Base-by-base conservation (phyloP, 2,888 invertebrate species). In the Hydrotaea diabolus region DNA sequence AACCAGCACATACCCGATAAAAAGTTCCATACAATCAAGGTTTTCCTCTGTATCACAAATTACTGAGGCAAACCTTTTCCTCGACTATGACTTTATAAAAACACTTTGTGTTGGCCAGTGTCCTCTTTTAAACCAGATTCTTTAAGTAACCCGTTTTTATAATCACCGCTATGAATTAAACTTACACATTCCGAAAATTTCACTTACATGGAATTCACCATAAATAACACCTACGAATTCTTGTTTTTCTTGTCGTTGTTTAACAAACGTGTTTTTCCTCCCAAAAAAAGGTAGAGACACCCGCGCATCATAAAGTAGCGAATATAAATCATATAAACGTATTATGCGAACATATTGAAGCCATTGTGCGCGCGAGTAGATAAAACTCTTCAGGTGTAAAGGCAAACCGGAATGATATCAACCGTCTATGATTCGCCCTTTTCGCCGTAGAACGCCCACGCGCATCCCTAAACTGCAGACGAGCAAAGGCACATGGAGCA, bases 311-410 rank as follows among this genome's bases (percentile, higher is more conserved):
- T 55, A 64, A 66, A 72, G n/a, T 8, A 55, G 49, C 5, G 26
- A 46, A 64, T 66, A 81, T 81, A 77, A 81, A 81, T 81, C 81
- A 77, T 79, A 43, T 64, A 66, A 73, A 73, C 26, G 55, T 59
- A 46, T 74, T 69, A 72, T 72, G 21, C 31, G 26, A 81, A 66
- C 81, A 73, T 77, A 77, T 77, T 81, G 81, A 81, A 81, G 46
- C n/a, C 57, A 73, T 81, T 76, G 72, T 81, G 77, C 64, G 39
- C 43, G 13, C 43, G 43, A 11, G 55, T 13, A 73, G 81, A 77
- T 77, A 77, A 77, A 57, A 73, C 55, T 66, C 36, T 66, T 81
- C 64, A 81, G 77, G 81, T 77, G 73, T 73, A 57, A 77, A 46
- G 31, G 21, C 43, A 77, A 55, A 73, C 62, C 59, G 53, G 59